phyloP scores from a whole-genome alignment of 1,140 invertebrate genomes.

The Apis mellifera region Amel_HAv3.1 CM009939.2:7799501-7800000 shows the following conservation, averaged over 20 bases:
- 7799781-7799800: no score
- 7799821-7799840: slow-evolving; percentile 41
- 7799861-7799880: slow-evolving; percentile 24
- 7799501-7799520: neutral
- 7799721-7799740: fast-evolving
- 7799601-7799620: neutral
- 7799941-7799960: neutral
- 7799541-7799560: neutral
- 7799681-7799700: neutral
- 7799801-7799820: slow-evolving; percentile 15
- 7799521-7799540: neutral
- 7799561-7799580: neutral
- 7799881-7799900: neutral
- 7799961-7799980: neutral
- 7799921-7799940: neutral
- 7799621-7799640: neutral
- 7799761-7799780: neutral
- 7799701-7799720: neutral
- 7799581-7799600: neutral
- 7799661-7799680: neutral
- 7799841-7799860: neutral
- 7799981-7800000: neutral
- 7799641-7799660: neutral
- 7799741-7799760: slow-evolving; percentile 43
- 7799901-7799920: neutral